Conservation (phyloP, 1,140 invertebrate genomes). For the Vanessa atalanta region DNA sequence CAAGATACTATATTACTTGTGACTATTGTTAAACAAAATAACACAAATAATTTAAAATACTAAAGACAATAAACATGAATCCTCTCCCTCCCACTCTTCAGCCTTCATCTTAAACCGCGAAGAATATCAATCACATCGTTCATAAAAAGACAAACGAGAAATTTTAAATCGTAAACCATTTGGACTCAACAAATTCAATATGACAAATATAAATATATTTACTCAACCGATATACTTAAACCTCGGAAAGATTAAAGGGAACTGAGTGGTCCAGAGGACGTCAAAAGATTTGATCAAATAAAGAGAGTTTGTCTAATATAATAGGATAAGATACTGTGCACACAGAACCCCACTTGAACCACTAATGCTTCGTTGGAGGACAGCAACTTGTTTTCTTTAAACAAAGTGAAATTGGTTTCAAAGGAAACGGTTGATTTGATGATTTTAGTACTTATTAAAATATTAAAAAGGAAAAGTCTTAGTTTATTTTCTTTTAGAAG, state of each 20-base stretch:
- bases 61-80: no score
- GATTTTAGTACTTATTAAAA: constrained; percentile 21
- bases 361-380: constrained; percentile 65
- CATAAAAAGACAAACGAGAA: constrained; percentile 23
- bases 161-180: constrained; percentile 7
- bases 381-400: constrained; percentile 73
- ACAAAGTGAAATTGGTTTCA: constrained; percentile 51
- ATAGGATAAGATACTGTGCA: constrained; percentile 73
- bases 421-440: not conserved
- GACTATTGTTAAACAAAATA: no score
- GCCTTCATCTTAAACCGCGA: no score
- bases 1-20: no score
- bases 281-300: constrained; percentile 74
- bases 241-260: constrained; percentile 72
- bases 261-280: constrained; percentile 50
- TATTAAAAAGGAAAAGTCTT: no score
- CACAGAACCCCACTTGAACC: constrained; percentile 64
- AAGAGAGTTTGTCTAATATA: constrained; percentile 72
- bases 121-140: constrained; percentile 12
- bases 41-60: no score
- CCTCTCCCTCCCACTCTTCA: no score
- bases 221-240: constrained; percentile 42
- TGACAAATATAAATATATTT: constrained; percentile 54
- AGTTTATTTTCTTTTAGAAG: no score
- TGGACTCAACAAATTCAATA: constrained; percentile 37